Base-by-base conservation (phyloP, 2,797 vertebrate species). In the Hyperoplus immaculatus region DNA sequence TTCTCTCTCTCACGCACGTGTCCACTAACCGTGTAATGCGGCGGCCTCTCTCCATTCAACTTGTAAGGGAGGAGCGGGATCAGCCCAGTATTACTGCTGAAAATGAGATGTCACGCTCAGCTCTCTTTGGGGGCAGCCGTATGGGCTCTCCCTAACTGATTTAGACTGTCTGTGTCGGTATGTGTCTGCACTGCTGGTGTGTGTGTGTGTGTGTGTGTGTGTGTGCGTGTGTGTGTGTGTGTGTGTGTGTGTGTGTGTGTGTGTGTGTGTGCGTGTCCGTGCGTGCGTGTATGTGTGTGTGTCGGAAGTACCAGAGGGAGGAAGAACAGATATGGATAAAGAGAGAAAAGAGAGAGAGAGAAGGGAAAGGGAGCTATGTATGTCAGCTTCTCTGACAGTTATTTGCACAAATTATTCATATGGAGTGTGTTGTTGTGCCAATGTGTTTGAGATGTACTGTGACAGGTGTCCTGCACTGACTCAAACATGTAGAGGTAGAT, bases 391-490 rank as follows among this genome's bases (percentile, higher is more conserved):
- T 66, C 76, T 86, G 90, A 91, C 91, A 91, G 84, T 86, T 89
- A 90, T 88, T 84, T 80, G 83, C 78, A 76, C 69, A 81, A 81
- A 93, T 89, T 87, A 91, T 89, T 82, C 81, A 74, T 46, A 74
- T 65, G 41, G 73, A 45, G 72, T 41, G 50, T 82, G 76, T 75
- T 82, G 82, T 29, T 75, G 75, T 74, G 56, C 70, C 67, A 78
- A 77, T 13, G 56, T 29, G 74, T 75, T 78, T 62, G 71, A 90
- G 89, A 83, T 87, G 77, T 70, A 83, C 71, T 85, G 75, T 87
- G 88, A 86, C 91, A 92, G 89, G 82, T 91, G 87, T 90, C 89
- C 82, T 78, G 78, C 83, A 68, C 74, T 73, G 75, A 83, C 76
- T 81, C 82, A 80, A 88, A 81, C 74, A 61, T 77, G 58, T 57